Evolutionary conservation across 1,140 invertebrate genomes (phyloP).

Genomic region (Drosophila elegans): DNA sequence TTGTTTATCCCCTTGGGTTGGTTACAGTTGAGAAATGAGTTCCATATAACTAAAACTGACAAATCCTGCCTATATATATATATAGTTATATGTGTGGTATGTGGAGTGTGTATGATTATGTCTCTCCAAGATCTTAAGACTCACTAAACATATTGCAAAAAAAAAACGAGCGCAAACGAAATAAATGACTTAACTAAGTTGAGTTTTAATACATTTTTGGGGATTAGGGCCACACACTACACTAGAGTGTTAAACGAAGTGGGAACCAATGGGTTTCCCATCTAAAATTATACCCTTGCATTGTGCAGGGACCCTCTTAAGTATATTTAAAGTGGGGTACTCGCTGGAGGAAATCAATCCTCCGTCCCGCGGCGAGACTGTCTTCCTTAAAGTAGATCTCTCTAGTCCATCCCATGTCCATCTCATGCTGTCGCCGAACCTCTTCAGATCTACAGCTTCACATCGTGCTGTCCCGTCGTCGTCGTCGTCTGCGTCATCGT

Average conservation of each 20-base stretch:
- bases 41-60: constrained; percentile 12
- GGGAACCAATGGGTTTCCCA: too few relatives aligned
- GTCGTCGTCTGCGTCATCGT: neutral
- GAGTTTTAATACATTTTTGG: constrained; percentile 44
- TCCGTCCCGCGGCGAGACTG: constrained; percentile 5
- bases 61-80: constrained; percentile 9
- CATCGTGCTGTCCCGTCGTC: constrained; percentile 39
- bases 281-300: neutral
- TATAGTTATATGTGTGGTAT: constrained; percentile 31
- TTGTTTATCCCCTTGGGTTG: neutral
- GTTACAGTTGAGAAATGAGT: constrained; percentile 1
- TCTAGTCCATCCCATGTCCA: constrained; percentile 20
- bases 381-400: constrained; percentile 23
- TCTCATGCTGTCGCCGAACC: neutral
- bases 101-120: constrained; percentile 31
- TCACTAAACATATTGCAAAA: constrained; percentile 22
- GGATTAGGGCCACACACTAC: neutral
- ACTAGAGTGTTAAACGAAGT: neutral
- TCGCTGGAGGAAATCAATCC: neutral
- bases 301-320: constrained; percentile 7
- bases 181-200: constrained; percentile 40
- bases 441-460: constrained; percentile 55
- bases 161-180: constrained; percentile 12
- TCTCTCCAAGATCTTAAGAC: constrained; percentile 22
- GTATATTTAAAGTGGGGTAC: constrained; percentile 14